Evolutionary conservation across 1,140 invertebrate genomes (phyloP), one percentile per base, ranked within the genome.

Genomic region (Cepaea nemoralis): DNA sequence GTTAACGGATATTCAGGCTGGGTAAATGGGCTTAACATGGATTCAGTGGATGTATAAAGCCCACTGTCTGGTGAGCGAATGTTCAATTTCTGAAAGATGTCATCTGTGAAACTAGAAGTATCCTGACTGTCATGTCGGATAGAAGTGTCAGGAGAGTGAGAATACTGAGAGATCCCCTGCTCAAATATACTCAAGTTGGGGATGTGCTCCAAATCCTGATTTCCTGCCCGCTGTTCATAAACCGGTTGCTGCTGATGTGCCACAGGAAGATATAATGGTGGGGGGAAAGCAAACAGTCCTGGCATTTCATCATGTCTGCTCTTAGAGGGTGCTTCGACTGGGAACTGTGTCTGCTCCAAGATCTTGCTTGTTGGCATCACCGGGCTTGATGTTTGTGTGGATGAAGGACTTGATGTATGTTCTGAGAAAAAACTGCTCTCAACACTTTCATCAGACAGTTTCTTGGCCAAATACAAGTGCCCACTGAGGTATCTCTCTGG

Each of bases 381-480:
- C 35, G 45, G 71, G 45, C 74, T 82, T 55, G 42, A 42, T 35
- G 42, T 82, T 12, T 42, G 74, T 33, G 73, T 63, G 39, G 45
- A 80, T n/a, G 71, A 67, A 48, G 40, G 50, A 42, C 75, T 74
- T 22, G 82, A 81, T n/a, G 45, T 48, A 27, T 81, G 71, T 16
- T 77, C 45, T 33, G 73, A 69, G 39, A 85, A 85, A 69, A 86
- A 82, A 69, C 85, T 88, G 3, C 84, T 82, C 31, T 88, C 86
- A 63, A 73, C 83, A 0, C 88, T 88, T 50, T 92, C 91, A 86
- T 93, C 92, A 5, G 92, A 92, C 0, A 92, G 83, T 69, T 91
- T 90, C 77, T 92, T 91, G 14, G 91, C 91, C 31, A 92, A 83
- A 39, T 90, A 81, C 0, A 92, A 84, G 83, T 92, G 91, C 8